Evolutionary conservation across 2,888 invertebrate genomes (phyloP).

Genomic region (Macrophya annulata): DNA sequence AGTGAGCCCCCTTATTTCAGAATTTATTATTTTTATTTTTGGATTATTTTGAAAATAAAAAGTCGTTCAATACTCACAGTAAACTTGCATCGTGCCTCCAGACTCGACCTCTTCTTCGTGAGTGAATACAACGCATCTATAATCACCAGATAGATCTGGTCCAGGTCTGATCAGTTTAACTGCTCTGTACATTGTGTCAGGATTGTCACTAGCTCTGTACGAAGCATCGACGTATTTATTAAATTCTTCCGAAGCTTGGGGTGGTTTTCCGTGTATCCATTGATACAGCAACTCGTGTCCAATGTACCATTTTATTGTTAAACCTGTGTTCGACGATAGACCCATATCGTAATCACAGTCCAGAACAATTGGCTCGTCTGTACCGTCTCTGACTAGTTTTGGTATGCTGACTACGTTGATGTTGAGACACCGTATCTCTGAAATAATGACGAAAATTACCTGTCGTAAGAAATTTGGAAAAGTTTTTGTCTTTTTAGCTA

Average conservation of each 20-base stretch:
- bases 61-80: conserved; percentile 68
- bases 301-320: conserved; percentile 90
- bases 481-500: neutral
- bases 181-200: conserved; percentile 87
- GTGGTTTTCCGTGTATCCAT: conserved; percentile 88
- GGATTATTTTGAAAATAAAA: no score
- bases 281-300: conserved; percentile 88
- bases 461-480: neutral
- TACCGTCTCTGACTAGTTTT: conserved; percentile 83
- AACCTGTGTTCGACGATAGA: conserved; percentile 82
- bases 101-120: conserved; percentile 83
- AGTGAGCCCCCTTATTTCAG: no score
- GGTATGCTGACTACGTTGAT: conserved; percentile 84
- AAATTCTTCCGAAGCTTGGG: conserved; percentile 83
- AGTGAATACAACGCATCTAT: conserved; percentile 88
- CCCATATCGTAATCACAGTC: conserved; percentile 88
- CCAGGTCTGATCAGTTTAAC: conserved; percentile 86
- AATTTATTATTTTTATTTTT: no score
- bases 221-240: conserved; percentile 81
- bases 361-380: conserved; percentile 83
- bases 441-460: conserved; percentile 66
- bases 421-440: conserved; percentile 83
- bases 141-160: conserved; percentile 87
- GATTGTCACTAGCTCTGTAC: conserved; percentile 85
- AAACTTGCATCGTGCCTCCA: conserved; percentile 70